Base-by-base conservation (phyloP, 37 sponge, comb jelly and placozoan species). In the Cladorhizidae sp. region DNA sequence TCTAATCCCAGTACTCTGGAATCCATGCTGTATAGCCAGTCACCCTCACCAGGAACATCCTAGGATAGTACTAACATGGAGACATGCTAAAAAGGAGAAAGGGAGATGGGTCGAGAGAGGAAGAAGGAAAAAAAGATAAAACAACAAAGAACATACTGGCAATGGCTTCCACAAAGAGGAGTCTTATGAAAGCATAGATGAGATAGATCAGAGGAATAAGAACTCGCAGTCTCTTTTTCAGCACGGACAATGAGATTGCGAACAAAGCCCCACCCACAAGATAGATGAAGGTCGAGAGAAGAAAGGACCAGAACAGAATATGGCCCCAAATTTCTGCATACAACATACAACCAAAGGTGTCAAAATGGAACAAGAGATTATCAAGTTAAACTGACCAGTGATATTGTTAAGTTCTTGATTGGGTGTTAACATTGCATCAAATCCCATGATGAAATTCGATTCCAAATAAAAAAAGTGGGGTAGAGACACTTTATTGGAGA, bases 301-400 rank as follows among this genome's bases (percentile, higher is more conserved):
- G 67, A 68, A 87, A 83, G 9, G 88, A 51, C 84, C 85, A 91
- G 42, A 91, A 67, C 7, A 91, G 70, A 50, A 91, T 67, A 42
- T 62, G 38, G 22, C 78, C 83, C 92, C 92, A 91, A 39, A 83
- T 79, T 21, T 73, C 92, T 91, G 69, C 9, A 62, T 43, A 40
- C 5, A 32, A 78, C 12, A 61, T 17, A 29, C 5, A 37, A 67
- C 8, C 21, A 67, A 25, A 18, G 2, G 7, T 31, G 20, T 50
- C 50, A 52, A 55, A 29, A 23, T 33, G 17, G 52, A 8, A 51
- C 5, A 33, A 40, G 11, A 7, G 32, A 65, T 1, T 17, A 17
- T 61, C 29, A 61, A 9, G 49, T 45, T 45, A 45, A 8, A 65
- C 36, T 65, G 26, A 65, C 67, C 67, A 32, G 67, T 65, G 36